phyloP scores from a whole-genome alignment of 1,140 invertebrate species.

The Drosophila miranda region DNA sequence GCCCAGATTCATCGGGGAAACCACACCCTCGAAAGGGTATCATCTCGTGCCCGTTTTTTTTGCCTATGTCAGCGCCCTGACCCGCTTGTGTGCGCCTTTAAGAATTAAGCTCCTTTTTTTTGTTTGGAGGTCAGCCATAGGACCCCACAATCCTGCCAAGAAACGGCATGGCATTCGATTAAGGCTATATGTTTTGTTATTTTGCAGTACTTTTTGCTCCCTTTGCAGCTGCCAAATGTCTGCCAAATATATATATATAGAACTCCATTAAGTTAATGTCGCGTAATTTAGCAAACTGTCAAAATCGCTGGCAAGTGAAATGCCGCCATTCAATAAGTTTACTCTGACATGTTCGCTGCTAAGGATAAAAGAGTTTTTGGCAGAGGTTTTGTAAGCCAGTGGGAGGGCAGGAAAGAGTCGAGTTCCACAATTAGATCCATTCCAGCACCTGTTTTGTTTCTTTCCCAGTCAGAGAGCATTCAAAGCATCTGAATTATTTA shows the following conservation, averaged over 20 bases:
- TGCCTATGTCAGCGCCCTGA: constrained; percentile 32
- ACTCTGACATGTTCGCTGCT: constrained; percentile 26
- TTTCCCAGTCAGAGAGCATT: too few species aligned
- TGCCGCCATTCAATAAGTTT: constrained; percentile 65
- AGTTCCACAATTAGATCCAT: too few species aligned
- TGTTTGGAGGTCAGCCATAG: constrained; percentile 39
- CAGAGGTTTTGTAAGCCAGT: constrained; percentile 3
- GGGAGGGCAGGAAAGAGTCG: neutral
- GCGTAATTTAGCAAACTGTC: constrained; percentile 79
- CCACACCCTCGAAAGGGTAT: too few species aligned
- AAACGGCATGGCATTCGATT: constrained; percentile 34
- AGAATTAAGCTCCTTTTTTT: constrained; percentile 38
- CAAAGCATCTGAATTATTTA: constrained; percentile 74
- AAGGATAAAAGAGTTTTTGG: neutral
- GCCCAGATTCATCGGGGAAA: too few species aligned
- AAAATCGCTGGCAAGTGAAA: constrained; percentile 70
- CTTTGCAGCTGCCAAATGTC: constrained; percentile 73
- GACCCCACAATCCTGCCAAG: constrained; percentile 10
- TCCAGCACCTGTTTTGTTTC: neutral
- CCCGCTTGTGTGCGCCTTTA: constrained; percentile 38
- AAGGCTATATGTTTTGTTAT: too few species aligned
- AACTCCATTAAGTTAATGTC: constrained; percentile 79
- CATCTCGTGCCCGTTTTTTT: constrained; percentile 4
- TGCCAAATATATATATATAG: constrained; percentile 54
- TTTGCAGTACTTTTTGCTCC: constrained; percentile 26